Evolutionary conservation across 2,797 vertebrate genomes (phyloP).

Genomic region (Sebastes baramenuke): DNA sequence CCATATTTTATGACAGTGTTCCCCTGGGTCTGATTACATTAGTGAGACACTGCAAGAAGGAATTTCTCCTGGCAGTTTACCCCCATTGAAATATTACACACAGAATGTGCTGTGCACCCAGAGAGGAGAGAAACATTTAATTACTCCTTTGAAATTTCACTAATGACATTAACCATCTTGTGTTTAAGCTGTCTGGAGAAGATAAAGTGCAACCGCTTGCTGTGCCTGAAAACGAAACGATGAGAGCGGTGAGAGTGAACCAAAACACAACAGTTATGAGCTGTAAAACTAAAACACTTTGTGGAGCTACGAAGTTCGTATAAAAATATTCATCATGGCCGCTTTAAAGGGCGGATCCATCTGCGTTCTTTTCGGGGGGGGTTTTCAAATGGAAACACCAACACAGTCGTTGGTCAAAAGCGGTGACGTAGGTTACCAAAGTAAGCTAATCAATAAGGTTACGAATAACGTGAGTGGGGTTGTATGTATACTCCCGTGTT

Average conservation of each 20-base stretch:
- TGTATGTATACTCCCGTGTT: too few species aligned
- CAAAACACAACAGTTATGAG: background rate
- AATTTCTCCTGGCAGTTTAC: slow-evolving; percentile 7
- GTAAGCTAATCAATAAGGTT: too few species aligned
- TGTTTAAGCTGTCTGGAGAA: background rate
- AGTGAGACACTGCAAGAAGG: background rate
- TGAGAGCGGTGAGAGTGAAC: background rate
- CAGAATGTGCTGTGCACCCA: background rate
- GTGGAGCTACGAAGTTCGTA: background rate
- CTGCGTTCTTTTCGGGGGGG: too few species aligned
- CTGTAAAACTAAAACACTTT: background rate
- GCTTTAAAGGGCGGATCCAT: background rate
- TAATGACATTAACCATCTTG: background rate
- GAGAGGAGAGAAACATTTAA: background rate
- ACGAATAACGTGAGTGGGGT: too few species aligned
- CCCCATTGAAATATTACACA: background rate
- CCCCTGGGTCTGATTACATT: slow-evolving; percentile 6
- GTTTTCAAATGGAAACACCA: too few species aligned
- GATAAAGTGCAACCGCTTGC: background rate
- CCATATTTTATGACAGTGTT: slow-evolving; percentile 10
- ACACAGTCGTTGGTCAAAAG: too few species aligned
- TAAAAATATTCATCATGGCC: background rate
- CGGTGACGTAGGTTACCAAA: too few species aligned
- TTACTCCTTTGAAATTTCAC: background rate
- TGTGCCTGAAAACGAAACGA: background rate